Conservation (phyloP, 1,140 invertebrate genomes). For the Nylanderia fulva region DNA sequence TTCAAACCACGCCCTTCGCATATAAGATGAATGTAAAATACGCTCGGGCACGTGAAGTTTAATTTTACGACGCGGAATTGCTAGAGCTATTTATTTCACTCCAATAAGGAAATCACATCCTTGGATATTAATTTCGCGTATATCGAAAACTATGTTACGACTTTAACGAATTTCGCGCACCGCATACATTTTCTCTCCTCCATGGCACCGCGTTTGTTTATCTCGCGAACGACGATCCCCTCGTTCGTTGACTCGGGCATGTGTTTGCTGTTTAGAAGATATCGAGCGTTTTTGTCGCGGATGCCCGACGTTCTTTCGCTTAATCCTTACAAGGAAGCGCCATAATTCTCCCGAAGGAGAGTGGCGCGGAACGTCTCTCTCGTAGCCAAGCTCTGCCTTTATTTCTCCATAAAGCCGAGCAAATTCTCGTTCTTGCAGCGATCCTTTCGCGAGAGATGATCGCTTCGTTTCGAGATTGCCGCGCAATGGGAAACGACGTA, state of each 20-base stretch:
- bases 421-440: constrained; percentile 67
- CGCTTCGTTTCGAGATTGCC: constrained; percentile 68
- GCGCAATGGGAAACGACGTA: constrained; percentile 63
- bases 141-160: background rate
- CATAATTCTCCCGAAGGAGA: constrained; percentile 65
- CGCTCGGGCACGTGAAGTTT: background rate
- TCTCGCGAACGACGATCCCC: constrained; percentile 6
- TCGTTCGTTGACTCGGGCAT: constrained; percentile 1
- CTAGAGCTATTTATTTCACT: background rate
- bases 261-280: constrained; percentile 58
- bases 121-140: background rate
- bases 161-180: constrained; percentile 18
- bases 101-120: no score
- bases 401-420: constrained; percentile 68
- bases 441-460: constrained; percentile 51
- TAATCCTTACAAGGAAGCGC: constrained; percentile 59
- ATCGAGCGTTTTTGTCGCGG: constrained; percentile 53
- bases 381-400: constrained; percentile 35
- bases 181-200: background rate
- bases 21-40: background rate
- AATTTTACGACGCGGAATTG: background rate
- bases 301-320: constrained; percentile 57
- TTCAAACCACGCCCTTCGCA: background rate
- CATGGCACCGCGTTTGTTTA: constrained; percentile 27
- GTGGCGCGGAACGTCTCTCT: constrained; percentile 21